Evolutionary conservation across 2,888 invertebrate species (phyloP).

Genomic region (Dicyrtomina minuta): DNA sequence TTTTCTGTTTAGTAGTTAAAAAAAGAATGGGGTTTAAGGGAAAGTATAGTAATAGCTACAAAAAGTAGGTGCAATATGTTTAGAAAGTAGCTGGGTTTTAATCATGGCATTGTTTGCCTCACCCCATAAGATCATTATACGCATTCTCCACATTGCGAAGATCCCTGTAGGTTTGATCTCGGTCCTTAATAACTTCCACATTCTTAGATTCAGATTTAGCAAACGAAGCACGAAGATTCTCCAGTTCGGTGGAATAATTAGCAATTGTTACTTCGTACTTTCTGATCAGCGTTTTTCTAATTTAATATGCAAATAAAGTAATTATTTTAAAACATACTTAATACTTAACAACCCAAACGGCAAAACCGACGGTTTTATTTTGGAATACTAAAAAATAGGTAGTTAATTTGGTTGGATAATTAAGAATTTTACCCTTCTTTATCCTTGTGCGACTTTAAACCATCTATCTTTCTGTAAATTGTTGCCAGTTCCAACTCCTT

Average conservation of each 20-base stretch:
- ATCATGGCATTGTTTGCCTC: slow-evolving; percentile 54
- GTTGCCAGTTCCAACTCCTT: not conserved
- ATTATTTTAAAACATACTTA: no score
- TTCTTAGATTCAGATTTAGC: slow-evolving; percentile 4
- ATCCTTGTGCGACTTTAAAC: not conserved
- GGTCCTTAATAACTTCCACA: slow-evolving; percentile 8
- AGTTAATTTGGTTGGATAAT: no score
- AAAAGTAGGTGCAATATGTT: no score
- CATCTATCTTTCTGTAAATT: slow-evolving; percentile 15
- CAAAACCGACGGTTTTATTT: no score
- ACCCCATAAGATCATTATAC: slow-evolving; percentile 27
- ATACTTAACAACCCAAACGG: no score
- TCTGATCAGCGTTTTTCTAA: no score
- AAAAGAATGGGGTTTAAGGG: no score
- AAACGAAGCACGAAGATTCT: not conserved
- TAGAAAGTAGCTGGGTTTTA: no score
- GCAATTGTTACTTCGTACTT: slow-evolving; percentile 22
- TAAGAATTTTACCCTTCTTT: slow-evolving; percentile 7
- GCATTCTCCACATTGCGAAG: slow-evolving; percentile 25
- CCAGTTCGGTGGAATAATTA: not conserved
- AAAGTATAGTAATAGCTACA: no score
- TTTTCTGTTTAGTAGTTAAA: slow-evolving; percentile 58
- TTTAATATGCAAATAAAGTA: no score
- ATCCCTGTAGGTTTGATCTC: slow-evolving; percentile 20
- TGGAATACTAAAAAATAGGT: no score